Evolutionary conservation across 2,797 vertebrate species (phyloP).

Genomic region (Hippocampus kuda): DNA sequence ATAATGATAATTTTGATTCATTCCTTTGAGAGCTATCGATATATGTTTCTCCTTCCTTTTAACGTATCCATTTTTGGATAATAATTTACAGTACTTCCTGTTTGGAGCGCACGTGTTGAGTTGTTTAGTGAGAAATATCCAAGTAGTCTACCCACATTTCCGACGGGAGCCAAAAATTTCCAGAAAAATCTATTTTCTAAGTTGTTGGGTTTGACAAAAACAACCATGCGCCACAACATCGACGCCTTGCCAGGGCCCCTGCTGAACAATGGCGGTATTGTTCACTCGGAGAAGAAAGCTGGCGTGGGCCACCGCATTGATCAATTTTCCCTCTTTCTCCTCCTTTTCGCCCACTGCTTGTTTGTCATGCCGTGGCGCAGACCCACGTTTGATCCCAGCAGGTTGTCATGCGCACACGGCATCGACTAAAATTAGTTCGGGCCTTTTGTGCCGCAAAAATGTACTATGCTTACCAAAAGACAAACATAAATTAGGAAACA

Average conservation of each 20-base stretch:
- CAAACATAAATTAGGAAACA: conserved; percentile 14
- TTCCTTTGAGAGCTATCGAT: too few relatives aligned
- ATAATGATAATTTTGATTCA: too few relatives aligned
- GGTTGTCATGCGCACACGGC: conserved; percentile 61
- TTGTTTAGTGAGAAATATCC: not conserved
- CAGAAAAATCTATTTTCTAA: conserved; percentile 68
- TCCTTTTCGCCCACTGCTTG: conserved; percentile 64
- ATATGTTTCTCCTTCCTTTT: not conserved
- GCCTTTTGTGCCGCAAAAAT: conserved; percentile 25
- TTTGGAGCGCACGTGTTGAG: not conserved
- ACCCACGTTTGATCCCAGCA: conserved; percentile 68
- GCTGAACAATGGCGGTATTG: conserved; percentile 75
- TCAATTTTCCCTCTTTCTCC: conserved; percentile 39
- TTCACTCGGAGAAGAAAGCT: conserved; percentile 70
- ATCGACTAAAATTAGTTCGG: conserved; percentile 69
- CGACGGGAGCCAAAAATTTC: conserved; percentile 50
- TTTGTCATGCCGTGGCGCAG: conserved; percentile 64
- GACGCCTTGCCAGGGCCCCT: conserved; percentile 63
- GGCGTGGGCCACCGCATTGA: conserved; percentile 67
- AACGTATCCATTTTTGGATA: not conserved
- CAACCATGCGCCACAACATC: conserved; percentile 53
- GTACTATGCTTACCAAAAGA: conserved; percentile 18
- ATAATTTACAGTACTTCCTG: not conserved
- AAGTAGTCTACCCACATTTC: not conserved
- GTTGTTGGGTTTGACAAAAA: conserved; percentile 65